phyloP scores from a whole-genome alignment of 2,113 vertebrate genomes.

The Chelonoidis abingdonii region DNA sequence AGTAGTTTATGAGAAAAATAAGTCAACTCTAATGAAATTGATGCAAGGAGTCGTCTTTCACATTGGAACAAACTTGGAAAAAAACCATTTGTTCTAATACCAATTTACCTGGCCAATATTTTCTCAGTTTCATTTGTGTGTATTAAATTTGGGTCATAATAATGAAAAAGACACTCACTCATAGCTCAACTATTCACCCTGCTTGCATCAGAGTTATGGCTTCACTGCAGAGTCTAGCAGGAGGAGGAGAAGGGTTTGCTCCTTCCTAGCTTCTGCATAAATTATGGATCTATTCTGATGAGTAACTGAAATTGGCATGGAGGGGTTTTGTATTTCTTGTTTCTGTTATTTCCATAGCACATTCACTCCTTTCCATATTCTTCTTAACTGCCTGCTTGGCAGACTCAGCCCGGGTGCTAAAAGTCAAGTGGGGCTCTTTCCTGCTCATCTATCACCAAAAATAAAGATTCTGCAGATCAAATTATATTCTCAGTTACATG shows the following conservation, averaged over 20 bases:
- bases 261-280: not conserved
- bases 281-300: not conserved
- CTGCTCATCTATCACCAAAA: not conserved
- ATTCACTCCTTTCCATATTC: rapidly evolving
- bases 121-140: constrained; percentile 42
- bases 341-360: not conserved
- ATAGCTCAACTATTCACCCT: constrained; percentile 25
- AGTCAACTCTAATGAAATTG: not conserved
- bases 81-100: not conserved
- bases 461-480: rapidly evolving
- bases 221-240: constrained; percentile 17
- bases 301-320: not conserved
- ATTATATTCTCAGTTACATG: not conserved
- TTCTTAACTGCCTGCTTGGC: rapidly evolving
- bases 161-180: constrained; percentile 15
- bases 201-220: constrained; percentile 47
- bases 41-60: not conserved
- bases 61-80: rapidly evolving
- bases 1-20: constrained; percentile 26
- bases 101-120: constrained; percentile 44
- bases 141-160: constrained; percentile 25
- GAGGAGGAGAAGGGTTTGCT: not conserved
- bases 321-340: not conserved
- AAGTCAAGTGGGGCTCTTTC: not conserved
- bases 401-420: not conserved